Evolutionary conservation across 2,113 vertebrate species (phyloP), one percentile per base, ranked within the genome.

Genomic region (Aegotheles bennettii): DNA sequence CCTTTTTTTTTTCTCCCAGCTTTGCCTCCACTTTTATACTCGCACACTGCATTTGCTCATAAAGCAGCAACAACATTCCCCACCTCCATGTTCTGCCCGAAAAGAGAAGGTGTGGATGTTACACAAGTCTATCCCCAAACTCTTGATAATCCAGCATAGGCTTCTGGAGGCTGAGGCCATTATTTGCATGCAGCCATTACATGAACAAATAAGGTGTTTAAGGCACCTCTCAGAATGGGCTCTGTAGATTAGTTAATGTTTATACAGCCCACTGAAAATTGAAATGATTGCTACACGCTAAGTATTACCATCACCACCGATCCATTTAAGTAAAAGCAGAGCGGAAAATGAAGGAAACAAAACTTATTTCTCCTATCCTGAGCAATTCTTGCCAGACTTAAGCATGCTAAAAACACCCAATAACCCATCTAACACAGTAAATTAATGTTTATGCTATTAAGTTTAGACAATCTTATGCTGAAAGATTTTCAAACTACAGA

Each of bases 391-490:
- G 80, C 87, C 79, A 91, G 90, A 93, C 67, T 94, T 87, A 89
- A 24, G 64, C 69, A 91, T 57, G 79, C 79, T 90, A 80, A 87
- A 92, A 89, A 89, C 81, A 87, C 65, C 65, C 93, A 94, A 85
- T 90, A 94, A 95, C 77, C 86, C 90, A 90, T 75, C 83, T 87
- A 94, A 94, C 73, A 81, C 20, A 69, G 59, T 78, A 95, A 93
- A 95, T 95, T 87, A 94, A 95, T 89, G 86, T 92, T 97, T 95
- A 92, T 92, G 86, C 79, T 94, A 93, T 94, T 85, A 94, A 79
- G 43, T 94, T 96, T 48, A 95, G 94, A 92, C 89, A 96, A 79
- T 85, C 88, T 94, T 92, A 94, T 53, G 80, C 82, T 92, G 93
- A 97, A 93, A 93, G 95, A 65, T 92, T 96, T 96, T 89, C 83